Percentiles rank a stretch among this genome's conserved stretches.
Evolutionary conservation across 1,140 invertebrate genomes (phyloP).

Genomic region (Protaetia brevitarsis): DNA sequence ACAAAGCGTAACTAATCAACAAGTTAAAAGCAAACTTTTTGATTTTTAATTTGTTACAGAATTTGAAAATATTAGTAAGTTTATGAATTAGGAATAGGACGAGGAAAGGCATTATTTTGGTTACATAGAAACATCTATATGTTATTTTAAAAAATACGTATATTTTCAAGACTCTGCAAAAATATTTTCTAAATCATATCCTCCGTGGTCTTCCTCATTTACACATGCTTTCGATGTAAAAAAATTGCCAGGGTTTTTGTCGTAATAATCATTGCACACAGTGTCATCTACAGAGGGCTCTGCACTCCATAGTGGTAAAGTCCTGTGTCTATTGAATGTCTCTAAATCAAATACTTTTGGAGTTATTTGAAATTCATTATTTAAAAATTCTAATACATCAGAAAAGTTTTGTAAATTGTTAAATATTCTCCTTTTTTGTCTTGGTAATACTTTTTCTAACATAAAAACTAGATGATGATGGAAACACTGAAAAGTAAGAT

Average conservation of each 20-base stretch:
- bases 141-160: too few relatives aligned
- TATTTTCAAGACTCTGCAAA: too few relatives aligned
- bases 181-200: too few relatives aligned
- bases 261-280: constrained; percentile 26
- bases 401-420: constrained; percentile 71
- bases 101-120: too few relatives aligned
- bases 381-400: constrained; percentile 70
- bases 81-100: too few relatives aligned
- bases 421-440: constrained; percentile 68
- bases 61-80: too few relatives aligned
- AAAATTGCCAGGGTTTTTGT: constrained; percentile 39
- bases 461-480: constrained; percentile 95
- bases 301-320: background rate
- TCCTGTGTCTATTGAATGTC: constrained; percentile 35
- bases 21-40: too few relatives aligned
- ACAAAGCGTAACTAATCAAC: too few relatives aligned
- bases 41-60: too few relatives aligned
- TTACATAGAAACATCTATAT: too few relatives aligned
- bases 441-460: constrained; percentile 78
- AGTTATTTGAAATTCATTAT: constrained; percentile 54
- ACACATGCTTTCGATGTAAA: constrained; percentile 33
- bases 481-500: constrained; percentile 72
- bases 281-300: background rate
- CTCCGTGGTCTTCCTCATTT: background rate
- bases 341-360: constrained; percentile 48